phyloP scores from a whole-genome alignment of 1,140 invertebrate genomes.

The Saccostrea cuccullata region DNA sequence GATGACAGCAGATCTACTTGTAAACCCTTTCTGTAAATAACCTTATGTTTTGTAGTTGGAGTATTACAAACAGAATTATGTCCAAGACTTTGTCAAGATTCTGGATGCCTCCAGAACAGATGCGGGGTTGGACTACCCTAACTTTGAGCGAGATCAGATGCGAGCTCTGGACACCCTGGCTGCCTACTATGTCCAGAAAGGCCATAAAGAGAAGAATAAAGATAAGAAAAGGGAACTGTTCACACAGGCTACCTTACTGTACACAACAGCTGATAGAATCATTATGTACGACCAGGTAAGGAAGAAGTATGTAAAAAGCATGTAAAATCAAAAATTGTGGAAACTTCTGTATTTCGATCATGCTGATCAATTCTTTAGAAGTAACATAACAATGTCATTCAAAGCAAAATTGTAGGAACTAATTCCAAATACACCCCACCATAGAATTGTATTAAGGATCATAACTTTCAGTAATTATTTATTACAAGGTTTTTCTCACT shows the following conservation, averaged over 20 bases:
- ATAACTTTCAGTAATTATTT: too few species aligned
- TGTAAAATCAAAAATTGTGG: too few species aligned
- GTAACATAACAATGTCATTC: too few species aligned
- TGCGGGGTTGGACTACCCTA: conserved; percentile 92
- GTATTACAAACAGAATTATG: conserved; percentile 96
- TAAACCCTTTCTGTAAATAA: background rate
- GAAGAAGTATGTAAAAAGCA: background rate
- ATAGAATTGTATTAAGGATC: too few species aligned
- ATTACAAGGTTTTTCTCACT: too few species aligned
- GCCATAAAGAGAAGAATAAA: conserved; percentile 96
- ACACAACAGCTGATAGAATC: conserved; percentile 99
- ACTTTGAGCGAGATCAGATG: conserved; percentile 98
- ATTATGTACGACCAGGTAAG: conserved; percentile 98
- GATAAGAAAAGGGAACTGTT: conserved; percentile 97
- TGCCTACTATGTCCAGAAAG: conserved; percentile 97
- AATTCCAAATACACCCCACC: too few species aligned
- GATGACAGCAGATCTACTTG: too few species aligned
- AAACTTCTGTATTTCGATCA: too few species aligned
- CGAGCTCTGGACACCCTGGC: conserved; percentile 96
- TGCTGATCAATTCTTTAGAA: too few species aligned
- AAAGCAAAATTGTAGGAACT: too few species aligned
- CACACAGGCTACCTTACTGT: conserved; percentile 96
- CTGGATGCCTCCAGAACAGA: conserved; percentile 92
- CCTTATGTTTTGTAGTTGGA: conserved; percentile 85
- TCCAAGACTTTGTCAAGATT: conserved; percentile 95